A percentile compares a stretch with the other conserved stretches of the same genome.
These are phyloP conservation scores for Ploceus nigricollis DNA, from an alignment of 2,113 vertebrate species.

Conservation along the genomic window DNA sequence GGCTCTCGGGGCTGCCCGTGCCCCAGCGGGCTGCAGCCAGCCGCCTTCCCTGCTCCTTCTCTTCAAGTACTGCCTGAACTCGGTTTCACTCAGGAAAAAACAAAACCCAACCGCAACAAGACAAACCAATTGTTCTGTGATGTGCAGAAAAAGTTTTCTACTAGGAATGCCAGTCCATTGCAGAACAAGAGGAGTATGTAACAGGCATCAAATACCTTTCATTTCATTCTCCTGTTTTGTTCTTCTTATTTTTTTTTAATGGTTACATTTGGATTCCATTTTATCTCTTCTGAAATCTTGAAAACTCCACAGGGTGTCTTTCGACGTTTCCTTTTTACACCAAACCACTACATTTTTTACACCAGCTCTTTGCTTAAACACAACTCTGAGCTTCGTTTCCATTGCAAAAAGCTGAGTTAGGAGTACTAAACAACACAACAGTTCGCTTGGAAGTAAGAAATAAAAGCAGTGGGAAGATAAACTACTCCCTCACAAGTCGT, in stretches of 20 bases:
- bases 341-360: not conserved
- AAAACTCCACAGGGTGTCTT: not conserved
- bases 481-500: not conserved
- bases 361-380: not conserved
- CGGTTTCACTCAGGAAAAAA: not conserved
- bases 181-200: not conserved
- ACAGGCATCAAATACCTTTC: not conserved
- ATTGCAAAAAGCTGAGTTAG: not conserved
- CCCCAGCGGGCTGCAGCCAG: accelerated
- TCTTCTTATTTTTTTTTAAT: accelerated
- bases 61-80: no score
- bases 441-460: not conserved
- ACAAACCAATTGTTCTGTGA: not conserved
- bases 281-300: not conserved
- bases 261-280: not conserved
- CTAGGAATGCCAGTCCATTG: not conserved
- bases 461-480: not conserved
- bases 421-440: not conserved
- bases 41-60: not conserved
- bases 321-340: not conserved
- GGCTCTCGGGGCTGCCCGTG: not conserved
- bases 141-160: not conserved
- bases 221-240: not conserved
- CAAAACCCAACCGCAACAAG: not conserved
- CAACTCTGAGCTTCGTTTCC: not conserved